Evolutionary conservation across 2,113 vertebrate genomes (phyloP), one percentile per base, ranked within the genome.

Genomic region (Scatophagus argus): DNA sequence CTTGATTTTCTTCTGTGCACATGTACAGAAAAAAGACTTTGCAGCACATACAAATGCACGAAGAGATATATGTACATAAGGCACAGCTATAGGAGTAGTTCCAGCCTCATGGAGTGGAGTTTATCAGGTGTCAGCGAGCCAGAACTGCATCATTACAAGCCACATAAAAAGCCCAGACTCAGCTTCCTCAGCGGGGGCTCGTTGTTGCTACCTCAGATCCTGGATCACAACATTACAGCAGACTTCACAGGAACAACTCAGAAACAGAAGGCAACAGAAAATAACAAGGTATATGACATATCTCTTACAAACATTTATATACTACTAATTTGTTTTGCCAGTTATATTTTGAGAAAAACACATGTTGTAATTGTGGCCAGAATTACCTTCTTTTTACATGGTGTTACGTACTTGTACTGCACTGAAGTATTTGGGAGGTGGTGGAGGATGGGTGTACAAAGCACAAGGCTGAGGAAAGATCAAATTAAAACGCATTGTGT

Each of bases 81-180:
- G 36, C 51, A n/a, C n/a, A n/a, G n/a, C 49, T 29, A 41, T 19
- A 43, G 36, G 13, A 65, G 23, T 4, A 67, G 54, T 25, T 54
- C 44, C 6, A 4, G 25, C 21, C 32, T 62, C 17, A 1, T 32
- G 34, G 58, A 60, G 65, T 58, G 6, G 41, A 65, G 68, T 82
- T 83, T 84, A 84, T 81, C 81, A 84, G 67, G 82, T 77, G 52
- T 82, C 23, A 56, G 72, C 8, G 62, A 84, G 79, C 56, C 69
- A 77, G 78, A 77, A 41, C 77, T 17, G 72, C 62, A 32, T 44
- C 0, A 2, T 69, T 81, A 65, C 31, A 55, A 65, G 32, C 39
- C 65, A 8, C 38, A 56, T 72, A 87, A 84, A 84, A 46, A 78
- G 25, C 17, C 44, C 61, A 70, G 82, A 14, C 19, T 79, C 70